Conservation (phyloP, 1,140 invertebrate species). For the Neodiprion lecontei region DNA sequence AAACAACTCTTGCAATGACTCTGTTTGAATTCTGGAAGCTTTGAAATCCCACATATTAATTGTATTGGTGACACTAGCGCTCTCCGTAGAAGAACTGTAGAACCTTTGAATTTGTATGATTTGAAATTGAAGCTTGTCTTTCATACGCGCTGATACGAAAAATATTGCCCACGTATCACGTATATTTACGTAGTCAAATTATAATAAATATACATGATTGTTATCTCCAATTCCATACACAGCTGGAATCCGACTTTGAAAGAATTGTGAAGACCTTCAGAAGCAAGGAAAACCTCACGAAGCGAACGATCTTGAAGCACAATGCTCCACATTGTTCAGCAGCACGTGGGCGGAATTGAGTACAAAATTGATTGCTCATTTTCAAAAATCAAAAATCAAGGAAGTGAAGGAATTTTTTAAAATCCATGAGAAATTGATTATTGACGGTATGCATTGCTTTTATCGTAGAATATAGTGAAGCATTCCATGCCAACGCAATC, state of each 20-base stretch:
- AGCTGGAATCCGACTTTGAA: conserved; percentile 23
- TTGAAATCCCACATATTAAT: conserved; percentile 7
- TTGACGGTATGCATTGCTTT: neutral
- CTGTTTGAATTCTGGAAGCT: neutral
- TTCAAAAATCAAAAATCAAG: conserved; percentile 3
- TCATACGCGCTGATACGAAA: neutral
- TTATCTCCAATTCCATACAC: conserved; percentile 16
- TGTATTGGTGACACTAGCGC: neutral
- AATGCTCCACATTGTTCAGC: conserved; percentile 2
- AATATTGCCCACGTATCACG: neutral
- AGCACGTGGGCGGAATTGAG: neutral
- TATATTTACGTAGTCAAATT: neutral
- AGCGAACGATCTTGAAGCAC: neutral
- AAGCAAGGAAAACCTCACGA: neutral
- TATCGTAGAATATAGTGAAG: neutral
- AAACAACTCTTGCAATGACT: conserved; percentile 1
- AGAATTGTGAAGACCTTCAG: conserved; percentile 8
- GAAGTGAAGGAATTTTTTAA: neutral
- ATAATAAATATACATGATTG: conserved; percentile 13
- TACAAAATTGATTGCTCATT: neutral
- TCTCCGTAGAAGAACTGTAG: conserved; percentile 1
- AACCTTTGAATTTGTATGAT: conserved; percentile 3
- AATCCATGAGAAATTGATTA: conserved; percentile 1
- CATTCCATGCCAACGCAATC: too few relatives aligned
- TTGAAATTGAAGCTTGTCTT: neutral